phyloP scores from a whole-genome alignment of 2,888 invertebrate species.

The Smittia aterrima region DNA sequence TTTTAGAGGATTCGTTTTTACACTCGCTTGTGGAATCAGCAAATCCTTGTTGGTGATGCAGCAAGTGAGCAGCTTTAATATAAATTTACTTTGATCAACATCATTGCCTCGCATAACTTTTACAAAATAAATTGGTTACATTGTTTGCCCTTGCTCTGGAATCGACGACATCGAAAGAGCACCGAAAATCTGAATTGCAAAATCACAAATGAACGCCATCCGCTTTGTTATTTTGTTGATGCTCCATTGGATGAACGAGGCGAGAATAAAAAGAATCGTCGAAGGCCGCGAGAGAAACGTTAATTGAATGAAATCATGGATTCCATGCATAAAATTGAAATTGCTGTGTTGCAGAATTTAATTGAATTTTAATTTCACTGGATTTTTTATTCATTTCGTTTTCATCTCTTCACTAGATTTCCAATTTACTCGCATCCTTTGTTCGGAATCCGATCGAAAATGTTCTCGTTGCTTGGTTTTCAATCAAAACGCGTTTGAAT shows the following conservation, averaged over 20 bases:
- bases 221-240: background rate
- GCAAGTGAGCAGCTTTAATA: too few species aligned
- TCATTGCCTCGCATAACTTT: too few species aligned
- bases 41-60: too few species aligned
- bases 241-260: background rate
- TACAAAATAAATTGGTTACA: background rate
- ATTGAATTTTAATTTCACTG: background rate
- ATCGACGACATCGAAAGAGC: background rate
- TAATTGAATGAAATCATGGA: background rate
- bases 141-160: background rate
- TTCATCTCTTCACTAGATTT: too few species aligned
- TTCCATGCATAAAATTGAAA: background rate
- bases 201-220: background rate
- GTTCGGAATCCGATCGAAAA: too few species aligned
- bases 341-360: constrained; percentile 1
- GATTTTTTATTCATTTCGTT: background rate
- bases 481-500: too few species aligned
- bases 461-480: too few species aligned
- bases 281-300: background rate
- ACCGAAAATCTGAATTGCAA: background rate
- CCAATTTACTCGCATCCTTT: background rate
- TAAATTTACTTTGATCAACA: too few species aligned
- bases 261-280: background rate
- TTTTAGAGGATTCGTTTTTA: background rate
- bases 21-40: too few species aligned